Conservation (phyloP, 2,888 invertebrate species). For the Nipponacmea schrenckii region DNA sequence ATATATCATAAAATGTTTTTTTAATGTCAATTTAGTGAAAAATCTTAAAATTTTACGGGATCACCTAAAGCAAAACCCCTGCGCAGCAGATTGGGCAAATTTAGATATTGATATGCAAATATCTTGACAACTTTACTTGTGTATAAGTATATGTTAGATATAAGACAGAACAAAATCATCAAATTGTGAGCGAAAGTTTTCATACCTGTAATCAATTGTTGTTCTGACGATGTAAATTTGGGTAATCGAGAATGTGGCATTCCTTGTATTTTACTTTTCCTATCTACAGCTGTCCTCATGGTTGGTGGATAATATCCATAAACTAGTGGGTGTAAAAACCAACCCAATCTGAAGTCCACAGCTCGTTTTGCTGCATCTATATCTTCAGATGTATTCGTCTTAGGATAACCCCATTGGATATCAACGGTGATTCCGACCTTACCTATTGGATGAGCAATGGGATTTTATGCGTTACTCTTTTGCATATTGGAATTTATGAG, state of each 20-base stretch:
- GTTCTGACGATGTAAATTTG: conserved; percentile 35
- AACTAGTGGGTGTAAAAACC: conserved; percentile 60
- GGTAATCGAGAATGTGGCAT: conserved; percentile 34
- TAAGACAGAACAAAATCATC: no score
- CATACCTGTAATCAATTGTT: conserved; percentile 35
- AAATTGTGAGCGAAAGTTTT: no score
- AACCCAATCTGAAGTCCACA: conserved; percentile 51
- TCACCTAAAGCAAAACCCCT: no score
- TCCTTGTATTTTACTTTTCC: conserved; percentile 22
- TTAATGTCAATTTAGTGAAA: no score
- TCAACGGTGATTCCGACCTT: conserved; percentile 47
- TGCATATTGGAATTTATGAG: no score
- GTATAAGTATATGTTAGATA: no score
- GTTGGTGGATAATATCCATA: conserved; percentile 70
- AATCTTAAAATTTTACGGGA: no score
- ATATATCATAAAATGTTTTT: no score
- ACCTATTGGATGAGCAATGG: conserved; percentile 32
- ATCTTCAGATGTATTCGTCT: conserved; percentile 31
- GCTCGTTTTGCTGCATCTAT: conserved; percentile 38
- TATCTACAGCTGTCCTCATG: conserved; percentile 41
- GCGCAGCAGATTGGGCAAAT: no score
- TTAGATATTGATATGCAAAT: no score
- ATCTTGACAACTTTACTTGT: no score
- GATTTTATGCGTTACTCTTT: no score
- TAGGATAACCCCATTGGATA: conserved; percentile 39